Evolutionary conservation across 2,113 vertebrate genomes (phyloP).

Genomic region (Pampusana beccarii): DNA sequence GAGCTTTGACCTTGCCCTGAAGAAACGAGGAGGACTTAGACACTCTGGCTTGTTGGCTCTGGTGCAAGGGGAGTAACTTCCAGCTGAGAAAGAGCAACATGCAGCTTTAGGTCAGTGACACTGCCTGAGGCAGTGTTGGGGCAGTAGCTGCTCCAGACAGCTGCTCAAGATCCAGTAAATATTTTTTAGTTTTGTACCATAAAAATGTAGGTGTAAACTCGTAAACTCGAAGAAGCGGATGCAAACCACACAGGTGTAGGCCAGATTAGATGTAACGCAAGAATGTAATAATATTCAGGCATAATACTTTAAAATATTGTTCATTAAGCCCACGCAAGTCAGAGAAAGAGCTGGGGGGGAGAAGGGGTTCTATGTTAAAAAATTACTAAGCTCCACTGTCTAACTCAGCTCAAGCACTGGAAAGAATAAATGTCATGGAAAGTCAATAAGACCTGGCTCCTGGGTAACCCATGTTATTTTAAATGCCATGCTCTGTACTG

Average conservation of each 20-base stretch:
- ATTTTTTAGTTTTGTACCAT: not conserved
- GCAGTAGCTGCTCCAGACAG: not conserved
- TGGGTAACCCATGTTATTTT: conserved; percentile 15
- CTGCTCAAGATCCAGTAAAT: not conserved
- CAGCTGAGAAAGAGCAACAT: not conserved
- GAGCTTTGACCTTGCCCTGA: not conserved
- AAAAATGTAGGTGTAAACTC: not conserved
- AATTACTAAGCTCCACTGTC: not conserved
- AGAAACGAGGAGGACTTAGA: not conserved
- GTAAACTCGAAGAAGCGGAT: not conserved
- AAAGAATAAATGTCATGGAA: conserved; percentile 42
- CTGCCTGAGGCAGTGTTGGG: not conserved
- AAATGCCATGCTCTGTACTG: conserved; percentile 28
- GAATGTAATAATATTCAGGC: not conserved
- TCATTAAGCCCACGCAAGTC: not conserved
- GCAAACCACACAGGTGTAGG: not conserved
- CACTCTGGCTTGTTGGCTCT: not conserved
- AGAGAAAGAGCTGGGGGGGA: not conserved
- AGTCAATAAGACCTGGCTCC: conserved; percentile 28
- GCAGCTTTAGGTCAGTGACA: not conserved
- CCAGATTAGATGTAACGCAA: not conserved
- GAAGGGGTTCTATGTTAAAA: not conserved
- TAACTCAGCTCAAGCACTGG: not conserved
- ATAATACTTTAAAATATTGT: not conserved
- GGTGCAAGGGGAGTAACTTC: not conserved